A percentile compares a stretch with the other conserved stretches of the same genome.
Conservation (phyloP, 2,888 invertebrate species). For the Hydrotaea cyrtoneurina region DNA sequence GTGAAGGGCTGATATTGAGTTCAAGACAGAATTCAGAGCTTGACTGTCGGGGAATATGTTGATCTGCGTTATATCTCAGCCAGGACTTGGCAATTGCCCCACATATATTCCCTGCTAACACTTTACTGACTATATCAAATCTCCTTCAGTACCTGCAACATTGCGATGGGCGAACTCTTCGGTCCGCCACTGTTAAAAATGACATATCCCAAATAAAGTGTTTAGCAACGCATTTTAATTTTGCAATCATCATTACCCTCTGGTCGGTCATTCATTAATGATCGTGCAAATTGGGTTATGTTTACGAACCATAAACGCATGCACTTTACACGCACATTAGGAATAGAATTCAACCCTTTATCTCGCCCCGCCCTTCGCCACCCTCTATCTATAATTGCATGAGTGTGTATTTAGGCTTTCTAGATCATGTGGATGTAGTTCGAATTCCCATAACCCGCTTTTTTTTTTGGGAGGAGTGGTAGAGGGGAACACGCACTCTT, state of each 20-base stretch:
- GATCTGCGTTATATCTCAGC: too few species aligned
- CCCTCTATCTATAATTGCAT: background rate
- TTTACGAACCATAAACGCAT: conserved; percentile 18
- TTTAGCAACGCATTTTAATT: conserved; percentile 27
- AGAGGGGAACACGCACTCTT: conserved; percentile 7
- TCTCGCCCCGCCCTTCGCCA: background rate
- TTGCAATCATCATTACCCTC: background rate
- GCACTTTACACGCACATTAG: background rate
- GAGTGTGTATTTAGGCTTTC: conserved; percentile 12
- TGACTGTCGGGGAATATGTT: too few species aligned
- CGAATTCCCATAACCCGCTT: conserved; percentile 64
- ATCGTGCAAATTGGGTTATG: conserved; percentile 45
- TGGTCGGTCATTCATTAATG: conserved; percentile 38
- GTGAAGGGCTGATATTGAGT: too few species aligned
- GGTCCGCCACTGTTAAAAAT: background rate
- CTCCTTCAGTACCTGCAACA: too few species aligned
- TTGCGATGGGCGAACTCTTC: background rate
- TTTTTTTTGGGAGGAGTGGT: background rate
- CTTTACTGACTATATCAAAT: too few species aligned
- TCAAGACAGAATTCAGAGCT: too few species aligned
- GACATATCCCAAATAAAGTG: background rate
- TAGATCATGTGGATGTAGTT: conserved; percentile 46
- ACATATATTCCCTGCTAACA: too few species aligned
- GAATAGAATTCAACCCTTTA: background rate
- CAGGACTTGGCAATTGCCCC: too few species aligned